Evolutionary conservation across 2,797 vertebrate species (phyloP).

Genomic region (Natrix natrix): DNA sequence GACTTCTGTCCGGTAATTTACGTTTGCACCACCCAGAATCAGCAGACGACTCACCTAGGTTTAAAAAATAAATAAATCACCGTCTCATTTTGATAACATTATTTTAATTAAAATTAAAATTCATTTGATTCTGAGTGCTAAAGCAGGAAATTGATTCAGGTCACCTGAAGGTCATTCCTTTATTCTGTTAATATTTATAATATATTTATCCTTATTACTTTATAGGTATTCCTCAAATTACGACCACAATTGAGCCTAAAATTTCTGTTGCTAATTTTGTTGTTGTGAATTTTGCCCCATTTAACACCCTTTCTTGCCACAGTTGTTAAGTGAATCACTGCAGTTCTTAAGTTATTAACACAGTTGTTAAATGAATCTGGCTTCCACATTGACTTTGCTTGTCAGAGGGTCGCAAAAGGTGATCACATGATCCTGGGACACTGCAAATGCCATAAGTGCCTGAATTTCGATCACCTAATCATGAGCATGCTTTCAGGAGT

Average conservation of each 20-base stretch:
- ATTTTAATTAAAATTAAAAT: neutral
- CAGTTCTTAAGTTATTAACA: neutral
- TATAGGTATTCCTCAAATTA: neutral
- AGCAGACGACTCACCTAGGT: conserved; percentile 94
- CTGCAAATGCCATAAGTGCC: neutral
- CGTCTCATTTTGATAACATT: neutral
- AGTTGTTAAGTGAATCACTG: neutral
- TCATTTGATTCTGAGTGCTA: neutral
- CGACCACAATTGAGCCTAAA: neutral
- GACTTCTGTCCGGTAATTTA: conserved; percentile 96
- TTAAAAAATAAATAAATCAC: neutral
- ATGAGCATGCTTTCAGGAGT: neutral
- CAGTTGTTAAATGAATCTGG: neutral
- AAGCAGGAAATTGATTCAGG: neutral
- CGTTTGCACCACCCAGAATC: conserved; percentile 92
- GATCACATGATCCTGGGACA: neutral
- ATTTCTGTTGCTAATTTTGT: neutral
- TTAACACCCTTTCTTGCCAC: neutral
- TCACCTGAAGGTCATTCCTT: neutral
- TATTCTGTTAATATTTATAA: neutral
- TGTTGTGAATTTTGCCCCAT: neutral
- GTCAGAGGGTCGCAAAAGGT: neutral
- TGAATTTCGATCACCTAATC: neutral
- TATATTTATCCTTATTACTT: neutral
- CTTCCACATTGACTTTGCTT: neutral